Evolutionary conservation across 2,888 invertebrate species (phyloP).

Genomic region (Dasypogon diadema): DNA sequence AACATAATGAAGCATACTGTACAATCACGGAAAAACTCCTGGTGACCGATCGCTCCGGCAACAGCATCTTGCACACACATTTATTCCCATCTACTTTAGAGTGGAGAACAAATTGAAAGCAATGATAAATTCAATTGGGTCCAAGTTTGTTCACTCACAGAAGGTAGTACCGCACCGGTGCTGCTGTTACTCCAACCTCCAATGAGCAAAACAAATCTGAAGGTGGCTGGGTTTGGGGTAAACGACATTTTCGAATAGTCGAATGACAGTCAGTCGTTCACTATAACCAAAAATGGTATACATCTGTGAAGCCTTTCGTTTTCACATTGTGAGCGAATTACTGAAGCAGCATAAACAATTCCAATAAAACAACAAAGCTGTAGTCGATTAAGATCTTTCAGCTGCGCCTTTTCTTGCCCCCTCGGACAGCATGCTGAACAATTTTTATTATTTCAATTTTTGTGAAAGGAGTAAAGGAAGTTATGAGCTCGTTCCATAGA

Average conservation of each 20-base stretch:
- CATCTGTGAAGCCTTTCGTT: constrained; percentile 29
- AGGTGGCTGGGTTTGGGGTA: constrained; percentile 10
- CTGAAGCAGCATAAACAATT: constrained; percentile 13
- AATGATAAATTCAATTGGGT: background rate
- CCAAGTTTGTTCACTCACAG: background rate
- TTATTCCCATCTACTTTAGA: background rate
- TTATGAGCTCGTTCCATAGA: constrained; percentile 9
- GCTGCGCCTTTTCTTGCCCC: constrained; percentile 14
- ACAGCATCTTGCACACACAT: background rate
- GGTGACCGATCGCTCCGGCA: constrained; percentile 19
- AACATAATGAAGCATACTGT: constrained; percentile 25
- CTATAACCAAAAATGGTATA: constrained; percentile 23
- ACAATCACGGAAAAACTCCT: background rate
- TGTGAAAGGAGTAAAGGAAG: constrained; percentile 1
- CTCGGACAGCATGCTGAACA: background rate
- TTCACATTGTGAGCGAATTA: constrained; percentile 17
- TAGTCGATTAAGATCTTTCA: constrained; percentile 52
- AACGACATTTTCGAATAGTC: constrained; percentile 25
- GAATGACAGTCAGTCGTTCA: constrained; percentile 20
- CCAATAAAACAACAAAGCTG: constrained; percentile 45
- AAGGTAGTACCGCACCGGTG: background rate
- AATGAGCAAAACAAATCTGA: constrained; percentile 14
- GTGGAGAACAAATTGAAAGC: background rate
- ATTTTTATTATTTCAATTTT: constrained; percentile 14
- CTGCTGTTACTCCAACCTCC: background rate